These are phyloP conservation scores for Diphyllodes magnificus DNA, from an alignment of 2,113 vertebrate species.

Conservation along the genomic window DNA sequence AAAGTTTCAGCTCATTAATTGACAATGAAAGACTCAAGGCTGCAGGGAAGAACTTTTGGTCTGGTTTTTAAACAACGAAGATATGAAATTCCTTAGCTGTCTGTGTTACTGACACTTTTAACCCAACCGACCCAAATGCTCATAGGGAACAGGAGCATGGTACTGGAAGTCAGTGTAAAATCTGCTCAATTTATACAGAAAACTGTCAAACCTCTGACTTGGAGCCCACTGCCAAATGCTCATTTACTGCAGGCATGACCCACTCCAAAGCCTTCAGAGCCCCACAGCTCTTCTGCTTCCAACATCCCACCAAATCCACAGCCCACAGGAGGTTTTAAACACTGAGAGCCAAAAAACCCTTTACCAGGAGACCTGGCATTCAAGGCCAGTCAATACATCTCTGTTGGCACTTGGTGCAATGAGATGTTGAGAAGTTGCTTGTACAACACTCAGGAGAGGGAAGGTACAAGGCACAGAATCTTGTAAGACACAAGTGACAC, in stretches of 20 bases:
- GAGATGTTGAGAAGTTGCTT: background rate
- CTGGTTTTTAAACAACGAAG: background rate
- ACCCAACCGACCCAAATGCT: background rate
- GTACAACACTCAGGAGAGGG: background rate
- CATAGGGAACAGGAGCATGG: accelerated
- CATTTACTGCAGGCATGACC: background rate
- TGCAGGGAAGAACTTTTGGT: background rate
- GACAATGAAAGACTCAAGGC: background rate
- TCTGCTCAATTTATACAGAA: background rate
- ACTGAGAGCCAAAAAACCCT: background rate
- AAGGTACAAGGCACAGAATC: accelerated
- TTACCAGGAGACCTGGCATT: background rate
- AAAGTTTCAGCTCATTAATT: background rate
- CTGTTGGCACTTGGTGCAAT: background rate
- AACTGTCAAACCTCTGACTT: background rate
- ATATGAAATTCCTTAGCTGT: background rate
- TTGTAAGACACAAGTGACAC: background rate
- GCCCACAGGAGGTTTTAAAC: background rate
- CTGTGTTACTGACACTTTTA: background rate
- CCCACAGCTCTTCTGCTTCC: background rate
- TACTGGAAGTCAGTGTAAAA: background rate
- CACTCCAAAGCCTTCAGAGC: background rate
- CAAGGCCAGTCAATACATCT: background rate
- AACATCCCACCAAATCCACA: background rate
- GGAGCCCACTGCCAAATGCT: background rate